These are phyloP conservation scores for Glyptemys insculpta DNA, from an alignment of 2,797 vertebrate genomes.

Conservation along the genomic window DNA sequence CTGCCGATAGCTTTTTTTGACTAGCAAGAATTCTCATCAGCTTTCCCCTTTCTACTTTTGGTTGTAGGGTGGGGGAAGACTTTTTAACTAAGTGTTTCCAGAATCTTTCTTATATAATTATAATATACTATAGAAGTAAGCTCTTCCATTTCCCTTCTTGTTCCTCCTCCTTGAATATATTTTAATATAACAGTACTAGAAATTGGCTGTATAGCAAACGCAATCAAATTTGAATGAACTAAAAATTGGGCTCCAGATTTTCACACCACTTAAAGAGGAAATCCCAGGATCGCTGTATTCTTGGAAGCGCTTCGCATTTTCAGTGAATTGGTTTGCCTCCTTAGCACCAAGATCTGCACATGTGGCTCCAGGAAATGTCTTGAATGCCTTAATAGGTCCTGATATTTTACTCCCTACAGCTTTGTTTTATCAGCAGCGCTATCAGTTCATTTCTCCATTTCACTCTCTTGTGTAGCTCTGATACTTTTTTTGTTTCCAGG, in stretches of 20 bases:
- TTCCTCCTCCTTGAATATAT: not conserved
- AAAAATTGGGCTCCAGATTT: not conserved
- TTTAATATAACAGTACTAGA: not conserved
- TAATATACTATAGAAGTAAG: not conserved
- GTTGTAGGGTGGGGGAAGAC: not conserved
- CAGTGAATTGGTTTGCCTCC: not conserved
- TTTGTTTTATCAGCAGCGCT: not conserved
- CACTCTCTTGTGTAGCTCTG: not conserved
- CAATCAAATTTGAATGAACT: not conserved
- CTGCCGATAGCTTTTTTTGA: not conserved
- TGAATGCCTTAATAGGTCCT: not conserved
- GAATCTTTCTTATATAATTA: not conserved
- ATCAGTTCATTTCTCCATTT: not conserved
- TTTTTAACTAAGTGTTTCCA: not conserved
- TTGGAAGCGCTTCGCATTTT: not conserved
- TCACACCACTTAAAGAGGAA: not conserved
- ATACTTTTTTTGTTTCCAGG: not conserved
- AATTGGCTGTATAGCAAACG: not conserved
- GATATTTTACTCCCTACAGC: not conserved
- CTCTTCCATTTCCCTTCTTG: not conserved
- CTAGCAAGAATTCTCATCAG: not conserved
- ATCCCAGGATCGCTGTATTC: not conserved
- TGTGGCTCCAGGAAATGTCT: slow-evolving; percentile 22
- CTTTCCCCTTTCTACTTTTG: slow-evolving; percentile 8
- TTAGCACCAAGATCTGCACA: slow-evolving; percentile 26